Evolutionary conservation across 2,113 vertebrate genomes (phyloP).

Genomic region (Brachypteracias leptosomus): DNA sequence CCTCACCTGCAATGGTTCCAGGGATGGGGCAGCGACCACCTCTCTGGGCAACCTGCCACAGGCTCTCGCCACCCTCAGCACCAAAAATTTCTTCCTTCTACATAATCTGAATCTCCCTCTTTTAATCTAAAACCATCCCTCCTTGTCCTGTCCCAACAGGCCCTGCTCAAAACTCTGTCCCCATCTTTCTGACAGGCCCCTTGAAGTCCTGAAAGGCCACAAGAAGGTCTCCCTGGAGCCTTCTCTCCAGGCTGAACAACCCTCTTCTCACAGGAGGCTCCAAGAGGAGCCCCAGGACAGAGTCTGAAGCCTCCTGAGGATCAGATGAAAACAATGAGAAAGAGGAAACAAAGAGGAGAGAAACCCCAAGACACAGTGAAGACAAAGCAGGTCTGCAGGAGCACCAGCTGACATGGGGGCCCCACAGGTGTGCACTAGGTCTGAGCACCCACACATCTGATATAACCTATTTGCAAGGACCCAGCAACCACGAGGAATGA

Average conservation of each 20-base stretch:
- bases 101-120: background rate
- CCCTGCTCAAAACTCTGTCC: background rate
- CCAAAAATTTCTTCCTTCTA: background rate
- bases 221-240: background rate
- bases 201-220: background rate
- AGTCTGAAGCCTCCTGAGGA: background rate
- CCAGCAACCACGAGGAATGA: background rate
- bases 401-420: background rate
- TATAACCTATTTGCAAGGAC: background rate
- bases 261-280: fast-evolving
- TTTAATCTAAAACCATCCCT: background rate
- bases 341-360: background rate
- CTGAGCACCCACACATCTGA: fast-evolving
- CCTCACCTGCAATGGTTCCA: background rate
- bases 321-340: background rate
- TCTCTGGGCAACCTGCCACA: background rate
- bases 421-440: fast-evolving
- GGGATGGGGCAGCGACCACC: background rate
- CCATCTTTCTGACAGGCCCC: background rate
- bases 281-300: background rate
- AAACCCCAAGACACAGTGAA: background rate
- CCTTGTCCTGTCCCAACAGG: background rate
- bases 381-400: background rate
- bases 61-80: background rate
- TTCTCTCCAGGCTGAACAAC: background rate